These are phyloP conservation scores for Gadus chalcogrammus DNA, from an alignment of 2,113 vertebrate species.

Conservation along the genomic window DNA sequence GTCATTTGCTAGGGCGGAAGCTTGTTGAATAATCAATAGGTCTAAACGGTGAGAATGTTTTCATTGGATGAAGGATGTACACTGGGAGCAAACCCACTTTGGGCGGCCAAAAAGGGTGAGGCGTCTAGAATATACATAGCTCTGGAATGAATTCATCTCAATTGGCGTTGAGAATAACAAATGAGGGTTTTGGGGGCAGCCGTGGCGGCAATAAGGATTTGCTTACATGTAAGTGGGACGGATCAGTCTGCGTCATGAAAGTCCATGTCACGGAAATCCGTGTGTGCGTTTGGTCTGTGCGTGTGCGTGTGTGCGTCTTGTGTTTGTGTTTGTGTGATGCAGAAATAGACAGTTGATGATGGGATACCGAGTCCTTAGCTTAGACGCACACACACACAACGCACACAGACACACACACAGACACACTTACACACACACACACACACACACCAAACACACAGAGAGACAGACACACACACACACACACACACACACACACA, in stretches of 20 bases:
- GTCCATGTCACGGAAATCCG: conserved; percentile 1
- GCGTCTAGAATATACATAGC: too few relatives aligned
- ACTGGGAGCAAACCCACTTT: too few relatives aligned
- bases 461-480: not conserved
- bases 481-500: not conserved
- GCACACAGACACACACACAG: not conserved
- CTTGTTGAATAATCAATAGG: too few relatives aligned
- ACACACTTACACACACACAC: not conserved
- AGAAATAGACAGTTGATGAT: conserved; percentile 61
- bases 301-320: conserved; percentile 7
- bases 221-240: too few relatives aligned
- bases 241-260: not conserved
- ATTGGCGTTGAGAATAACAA: too few relatives aligned
- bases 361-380: conserved; percentile 53
- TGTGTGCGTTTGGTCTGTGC: conserved; percentile 8
- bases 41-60: too few relatives aligned
- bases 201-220: too few relatives aligned
- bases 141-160: too few relatives aligned
- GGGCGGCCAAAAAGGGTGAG: too few relatives aligned
- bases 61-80: too few relatives aligned
- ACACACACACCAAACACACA: not conserved
- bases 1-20: too few relatives aligned
- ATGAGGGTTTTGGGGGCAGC: too few relatives aligned
- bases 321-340: conserved; percentile 10
- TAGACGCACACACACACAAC: not conserved